A percentile compares a stretch with the other conserved stretches of the same genome.
Conservation (phyloP, 2,797 vertebrate species). For the Aselliscus stoliczkanus region DNA sequence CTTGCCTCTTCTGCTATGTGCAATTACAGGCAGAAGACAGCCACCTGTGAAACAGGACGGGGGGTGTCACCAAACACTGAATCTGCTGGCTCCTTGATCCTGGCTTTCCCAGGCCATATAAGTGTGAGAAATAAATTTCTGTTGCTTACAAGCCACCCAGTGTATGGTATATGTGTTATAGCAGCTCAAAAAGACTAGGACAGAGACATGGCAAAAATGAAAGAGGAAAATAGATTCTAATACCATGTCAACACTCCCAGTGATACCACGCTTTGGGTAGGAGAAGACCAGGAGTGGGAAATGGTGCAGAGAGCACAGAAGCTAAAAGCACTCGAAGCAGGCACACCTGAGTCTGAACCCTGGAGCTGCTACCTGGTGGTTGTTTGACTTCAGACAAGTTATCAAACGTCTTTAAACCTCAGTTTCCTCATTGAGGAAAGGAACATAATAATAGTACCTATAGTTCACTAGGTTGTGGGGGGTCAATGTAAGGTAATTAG, state of each 20-base stretch:
- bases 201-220: neutral
- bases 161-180: neutral
- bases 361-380: neutral
- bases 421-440: neutral
- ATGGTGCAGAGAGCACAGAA: neutral
- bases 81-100: neutral
- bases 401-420: neutral
- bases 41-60: neutral
- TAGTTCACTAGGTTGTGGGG: neutral
- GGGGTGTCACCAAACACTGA: neutral
- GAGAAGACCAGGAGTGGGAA: neutral
- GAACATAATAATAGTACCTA: neutral
- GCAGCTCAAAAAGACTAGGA: neutral
- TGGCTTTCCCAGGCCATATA: neutral
- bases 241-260: neutral
- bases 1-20: neutral
- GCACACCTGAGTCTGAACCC: neutral
- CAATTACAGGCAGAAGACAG: neutral
- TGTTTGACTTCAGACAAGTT: neutral
- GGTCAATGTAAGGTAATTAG: neutral
- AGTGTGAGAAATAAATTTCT: neutral
- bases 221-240: neutral
- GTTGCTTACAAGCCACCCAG: neutral
- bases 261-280: neutral
- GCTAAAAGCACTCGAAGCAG: neutral